Conservation (phyloP, 2,113 vertebrate genomes). For the Cairina moschata region DNA sequence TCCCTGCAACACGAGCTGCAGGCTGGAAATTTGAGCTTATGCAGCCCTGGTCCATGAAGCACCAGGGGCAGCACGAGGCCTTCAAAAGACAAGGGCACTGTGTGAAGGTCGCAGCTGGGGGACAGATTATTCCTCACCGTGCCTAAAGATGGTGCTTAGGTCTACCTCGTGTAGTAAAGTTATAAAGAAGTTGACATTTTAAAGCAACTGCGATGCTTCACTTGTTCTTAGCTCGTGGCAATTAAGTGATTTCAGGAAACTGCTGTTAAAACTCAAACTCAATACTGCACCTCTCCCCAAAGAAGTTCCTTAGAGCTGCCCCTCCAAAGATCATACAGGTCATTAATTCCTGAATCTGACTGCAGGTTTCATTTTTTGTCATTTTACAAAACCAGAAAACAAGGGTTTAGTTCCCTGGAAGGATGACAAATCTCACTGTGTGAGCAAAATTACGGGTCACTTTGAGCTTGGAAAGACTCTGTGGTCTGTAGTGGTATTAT, state of each 20-base stretch:
- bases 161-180: rapidly evolving
- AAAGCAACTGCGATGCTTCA: neutral
- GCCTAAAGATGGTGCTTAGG: neutral
- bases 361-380: neutral
- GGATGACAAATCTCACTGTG: rapidly evolving
- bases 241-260: rapidly evolving
- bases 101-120: neutral
- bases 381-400: neutral
- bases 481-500: neutral
- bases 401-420: neutral
- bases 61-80: neutral
- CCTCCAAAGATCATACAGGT: neutral
- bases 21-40: neutral
- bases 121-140: neutral
- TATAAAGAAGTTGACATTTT: neutral
- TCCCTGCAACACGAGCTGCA: neutral
- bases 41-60: neutral
- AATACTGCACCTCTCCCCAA: neutral
- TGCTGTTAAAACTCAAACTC: neutral
- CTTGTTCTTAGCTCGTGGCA: neutral
- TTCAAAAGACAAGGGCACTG: neutral
- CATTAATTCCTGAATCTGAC: neutral
- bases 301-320: neutral
- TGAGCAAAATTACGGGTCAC: neutral
- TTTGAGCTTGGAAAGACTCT: neutral